These are phyloP conservation scores for Laspeyria flexula DNA, from an alignment of 2,888 invertebrate species.

Conservation along the genomic window DNA sequence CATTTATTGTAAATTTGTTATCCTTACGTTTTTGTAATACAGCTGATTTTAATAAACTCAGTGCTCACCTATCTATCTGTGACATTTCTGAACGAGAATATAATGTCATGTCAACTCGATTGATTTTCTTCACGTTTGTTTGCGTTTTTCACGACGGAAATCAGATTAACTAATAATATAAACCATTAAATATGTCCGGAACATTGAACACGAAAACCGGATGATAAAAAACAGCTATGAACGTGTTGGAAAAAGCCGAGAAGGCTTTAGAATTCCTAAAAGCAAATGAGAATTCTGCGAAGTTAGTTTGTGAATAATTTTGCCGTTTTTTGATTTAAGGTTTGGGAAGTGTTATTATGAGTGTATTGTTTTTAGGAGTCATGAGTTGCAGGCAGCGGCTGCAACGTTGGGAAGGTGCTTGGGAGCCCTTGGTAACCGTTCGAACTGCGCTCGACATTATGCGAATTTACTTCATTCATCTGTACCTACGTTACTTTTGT, in stretches of 20 bases:
- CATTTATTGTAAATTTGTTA: no score
- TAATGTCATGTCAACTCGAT: slow-evolving; percentile 46
- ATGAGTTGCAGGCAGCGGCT: slow-evolving; percentile 78
- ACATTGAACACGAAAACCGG: slow-evolving; percentile 25
- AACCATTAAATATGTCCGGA: slow-evolving; percentile 49
- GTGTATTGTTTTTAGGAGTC: slow-evolving; percentile 61
- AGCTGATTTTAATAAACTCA: slow-evolving; percentile 22
- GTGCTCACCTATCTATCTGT: no score
- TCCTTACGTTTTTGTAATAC: slow-evolving; percentile 6
- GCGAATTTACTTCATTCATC: slow-evolving; percentile 74
- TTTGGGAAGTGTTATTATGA: slow-evolving; percentile 23
- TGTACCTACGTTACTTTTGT: slow-evolving; percentile 71
- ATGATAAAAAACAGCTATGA: slow-evolving; percentile 65
- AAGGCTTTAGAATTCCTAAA: slow-evolving; percentile 79
- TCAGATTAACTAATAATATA: slow-evolving; percentile 34
- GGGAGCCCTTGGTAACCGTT: slow-evolving; percentile 74
- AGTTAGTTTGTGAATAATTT: slow-evolving; percentile 58
- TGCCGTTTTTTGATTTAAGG: slow-evolving; percentile 19
- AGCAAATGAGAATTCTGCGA: slow-evolving; percentile 68
- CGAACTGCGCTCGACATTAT: slow-evolving; percentile 75
- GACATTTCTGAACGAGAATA: slow-evolving; percentile 23
- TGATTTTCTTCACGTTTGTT: slow-evolving; percentile 67
- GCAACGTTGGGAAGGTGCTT: slow-evolving; percentile 78
- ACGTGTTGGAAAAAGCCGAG: slow-evolving; percentile 80
- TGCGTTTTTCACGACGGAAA: slow-evolving; percentile 53